Percentiles rank a stretch among this genome's conserved stretches.
Evolutionary conservation across 1,140 invertebrate genomes (phyloP).

Genomic region (Drosophila ercepeae): DNA sequence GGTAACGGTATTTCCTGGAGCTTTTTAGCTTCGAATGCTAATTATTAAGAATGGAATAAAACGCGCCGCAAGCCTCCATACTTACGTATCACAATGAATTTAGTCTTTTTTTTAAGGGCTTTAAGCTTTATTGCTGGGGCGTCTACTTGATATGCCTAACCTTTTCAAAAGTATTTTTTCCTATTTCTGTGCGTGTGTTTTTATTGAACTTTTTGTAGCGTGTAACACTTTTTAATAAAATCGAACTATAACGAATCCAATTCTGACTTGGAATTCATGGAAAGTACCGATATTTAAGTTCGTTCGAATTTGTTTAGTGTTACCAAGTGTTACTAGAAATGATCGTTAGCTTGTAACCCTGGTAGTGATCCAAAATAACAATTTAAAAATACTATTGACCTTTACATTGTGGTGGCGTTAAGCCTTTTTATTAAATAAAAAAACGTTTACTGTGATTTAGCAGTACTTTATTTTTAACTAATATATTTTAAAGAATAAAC

Average conservation of each 20-base stretch:
- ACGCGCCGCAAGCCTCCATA: constrained; percentile 1
- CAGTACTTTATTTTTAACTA: no score
- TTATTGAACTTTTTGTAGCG: constrained; percentile 34
- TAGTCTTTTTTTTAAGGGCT: constrained; percentile 27
- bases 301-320: not conserved
- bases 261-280: constrained; percentile 49
- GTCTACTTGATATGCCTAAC: constrained; percentile 33
- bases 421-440: no score
- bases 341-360: not conserved
- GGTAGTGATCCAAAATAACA: not conserved
- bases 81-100: constrained; percentile 60
- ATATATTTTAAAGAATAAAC: no score
- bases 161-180: constrained; percentile 45
- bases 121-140: not conserved
- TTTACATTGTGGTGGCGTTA: no score
- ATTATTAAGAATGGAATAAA: not conserved
- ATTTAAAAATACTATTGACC: no score
- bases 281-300: constrained; percentile 15
- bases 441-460: no score
- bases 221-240: constrained; percentile 55
- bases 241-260: constrained; percentile 38
- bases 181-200: constrained; percentile 41
- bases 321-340: not conserved
- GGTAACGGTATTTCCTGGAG: not conserved
- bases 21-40: not conserved